Evolutionary conservation across 2,888 invertebrate species (phyloP), one percentile per base, ranked within the genome.

Genomic region (Arctia plantaginis): DNA sequence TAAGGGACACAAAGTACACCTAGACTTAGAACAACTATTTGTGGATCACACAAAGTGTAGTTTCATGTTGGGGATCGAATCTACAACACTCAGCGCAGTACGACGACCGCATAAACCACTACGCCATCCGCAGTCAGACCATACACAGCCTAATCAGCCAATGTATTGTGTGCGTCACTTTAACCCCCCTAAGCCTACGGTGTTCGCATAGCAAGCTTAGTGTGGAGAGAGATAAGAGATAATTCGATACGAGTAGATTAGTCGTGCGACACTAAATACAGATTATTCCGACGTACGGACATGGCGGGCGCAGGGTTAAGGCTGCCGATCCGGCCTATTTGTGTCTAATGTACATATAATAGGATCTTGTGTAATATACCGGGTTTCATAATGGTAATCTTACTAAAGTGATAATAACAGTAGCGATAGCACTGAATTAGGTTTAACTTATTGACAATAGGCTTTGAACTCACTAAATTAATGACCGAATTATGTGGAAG

Each of bases 261-360:
- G 80, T 76, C 69, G 68, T 68, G 75, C 80, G 84, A 83, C 78
- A 85, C 86, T 87, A 86, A 87, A 88, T 86, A 87, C 85, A 87
- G 89, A 89, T 89, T 89, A 89, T 82, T 71, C 72, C 80, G 86
- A 86, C 85, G 83, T 85, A 80, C 82, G 78, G 80, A 83, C 85
- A 80, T 72, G 85, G 74, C 79, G 77, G 71, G 64, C 66, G 62
- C 73, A 66, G 75, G 77, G 78, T 71, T 82, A 75, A 65, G 20
- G 47, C 67, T 78, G 77, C 62, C 69, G 62, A 69, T 69, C 71
- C 73, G 72, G 66, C 76, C 75, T 75, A 73, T 77, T 76, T 77
- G 73, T 62, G 77, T 77, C 76, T 73, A 74, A 76, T 77, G 44
- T 73, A 55, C n/a, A 55, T 55, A 68, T 78, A 83, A 83, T 82